phyloP scores from a whole-genome alignment of 1,140 invertebrate genomes.

The Hormaphis cornu region DNA sequence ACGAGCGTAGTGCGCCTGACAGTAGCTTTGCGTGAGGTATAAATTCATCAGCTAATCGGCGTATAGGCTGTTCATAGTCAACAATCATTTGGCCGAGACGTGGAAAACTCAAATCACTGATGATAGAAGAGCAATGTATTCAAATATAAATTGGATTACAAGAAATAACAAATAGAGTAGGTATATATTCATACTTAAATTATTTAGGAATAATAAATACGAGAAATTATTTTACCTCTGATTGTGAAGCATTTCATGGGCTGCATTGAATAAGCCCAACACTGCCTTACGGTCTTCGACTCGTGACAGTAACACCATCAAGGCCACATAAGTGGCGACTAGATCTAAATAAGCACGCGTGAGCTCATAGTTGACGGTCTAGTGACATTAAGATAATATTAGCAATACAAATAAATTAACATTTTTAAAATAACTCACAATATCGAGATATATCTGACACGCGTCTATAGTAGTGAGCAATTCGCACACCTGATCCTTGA shows the following conservation, averaged over 20 bases:
- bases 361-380: constrained; percentile 89
- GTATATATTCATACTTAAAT: not conserved
- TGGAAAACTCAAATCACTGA: constrained; percentile 82
- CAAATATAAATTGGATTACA: constrained; percentile 12
- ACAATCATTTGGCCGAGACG: constrained; percentile 92
- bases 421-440: constrained; percentile 49
- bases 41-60: constrained; percentile 95
- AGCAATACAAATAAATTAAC: not conserved
- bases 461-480: constrained; percentile 96
- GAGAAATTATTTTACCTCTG: constrained; percentile 48
- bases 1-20: constrained; percentile 71
- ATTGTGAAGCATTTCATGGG: constrained; percentile 90
- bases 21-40: constrained; percentile 85
- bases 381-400: constrained; percentile 40
- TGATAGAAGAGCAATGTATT: constrained; percentile 33
- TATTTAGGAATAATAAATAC: too few relatives aligned
- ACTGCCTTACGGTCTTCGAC: constrained; percentile 97
- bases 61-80: constrained; percentile 92
- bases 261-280: constrained; percentile 91
- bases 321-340: constrained; percentile 82
- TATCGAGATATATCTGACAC: constrained; percentile 87
- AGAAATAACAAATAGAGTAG: not conserved
- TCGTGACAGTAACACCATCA: constrained; percentile 92
- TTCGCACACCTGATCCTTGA: constrained; percentile 97
- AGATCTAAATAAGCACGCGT: constrained; percentile 93